Percentiles rank a stretch among this genome's conserved stretches.
These are phyloP conservation scores for Cryptophagus acutangulus DNA, from an alignment of 2,888 invertebrate species.

Conservation along the genomic window DNA sequence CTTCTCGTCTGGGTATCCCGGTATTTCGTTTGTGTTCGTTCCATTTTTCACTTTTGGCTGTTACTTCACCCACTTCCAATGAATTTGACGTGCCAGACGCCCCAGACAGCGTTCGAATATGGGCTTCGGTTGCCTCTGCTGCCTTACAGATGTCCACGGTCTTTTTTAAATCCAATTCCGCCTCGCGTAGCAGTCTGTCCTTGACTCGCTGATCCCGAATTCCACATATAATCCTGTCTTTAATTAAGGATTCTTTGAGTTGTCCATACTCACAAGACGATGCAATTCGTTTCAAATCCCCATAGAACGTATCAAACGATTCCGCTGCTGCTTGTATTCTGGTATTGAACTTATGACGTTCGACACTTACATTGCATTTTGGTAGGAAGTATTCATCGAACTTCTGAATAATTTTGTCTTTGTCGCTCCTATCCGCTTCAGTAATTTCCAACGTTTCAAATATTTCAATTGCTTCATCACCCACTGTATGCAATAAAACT, in stretches of 20 bases:
- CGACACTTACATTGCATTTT: slow-evolving; percentile 16
- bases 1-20: too few species aligned
- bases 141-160: not conserved
- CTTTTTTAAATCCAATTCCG: not conserved
- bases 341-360: slow-evolving; percentile 15
- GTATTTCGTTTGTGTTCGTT: too few species aligned
- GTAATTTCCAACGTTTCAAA: slow-evolving; percentile 18
- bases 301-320: slow-evolving; percentile 2
- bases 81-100: too few species aligned
- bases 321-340: slow-evolving; percentile 4
- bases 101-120: too few species aligned
- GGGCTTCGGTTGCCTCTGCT: not conserved
- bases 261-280: slow-evolving; percentile 5
- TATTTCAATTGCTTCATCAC: slow-evolving; percentile 19
- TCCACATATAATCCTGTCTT: slow-evolving; percentile 7
- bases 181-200: not conserved
- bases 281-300: slow-evolving; percentile 7
- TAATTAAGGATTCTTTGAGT: slow-evolving; percentile 3
- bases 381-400: slow-evolving; percentile 22
- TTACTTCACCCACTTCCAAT: too few species aligned
- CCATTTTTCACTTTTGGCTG: too few species aligned
- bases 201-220: not conserved
- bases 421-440: slow-evolving; percentile 12
- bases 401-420: slow-evolving; percentile 9
- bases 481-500: slow-evolving; percentile 18